Evolutionary conservation across 2,113 vertebrate genomes (phyloP).

Genomic region (Lamprotornis superbus): DNA sequence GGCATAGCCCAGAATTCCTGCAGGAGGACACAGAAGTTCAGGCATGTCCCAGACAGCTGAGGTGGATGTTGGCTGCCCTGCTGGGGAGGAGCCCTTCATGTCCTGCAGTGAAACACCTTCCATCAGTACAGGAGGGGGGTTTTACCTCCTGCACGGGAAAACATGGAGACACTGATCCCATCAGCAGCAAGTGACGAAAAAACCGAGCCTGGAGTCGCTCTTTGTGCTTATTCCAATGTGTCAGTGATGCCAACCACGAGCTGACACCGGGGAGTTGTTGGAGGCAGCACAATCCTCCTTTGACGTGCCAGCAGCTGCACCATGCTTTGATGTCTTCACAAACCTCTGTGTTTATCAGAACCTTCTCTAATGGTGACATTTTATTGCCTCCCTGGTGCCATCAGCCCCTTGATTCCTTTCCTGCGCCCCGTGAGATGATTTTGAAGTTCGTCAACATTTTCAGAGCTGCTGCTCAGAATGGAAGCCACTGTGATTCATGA

Average conservation of each 20-base stretch:
- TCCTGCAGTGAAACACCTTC: background rate
- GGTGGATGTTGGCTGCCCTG: slow-evolving; percentile 6
- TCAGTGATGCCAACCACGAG: slow-evolving; percentile 34
- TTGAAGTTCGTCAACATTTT: background rate
- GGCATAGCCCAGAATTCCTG: slow-evolving; percentile 56
- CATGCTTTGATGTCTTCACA: slow-evolving; percentile 17
- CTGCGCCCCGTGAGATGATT: background rate
- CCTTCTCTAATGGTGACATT: background rate
- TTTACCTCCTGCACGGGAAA: background rate
- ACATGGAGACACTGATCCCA: background rate
- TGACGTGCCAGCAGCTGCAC: slow-evolving; percentile 26
- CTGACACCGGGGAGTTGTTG: slow-evolving; percentile 38
- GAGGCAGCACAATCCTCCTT: slow-evolving; percentile 25
- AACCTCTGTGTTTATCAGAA: background rate
- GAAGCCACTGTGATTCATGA: background rate
- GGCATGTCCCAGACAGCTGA: slow-evolving; percentile 6
- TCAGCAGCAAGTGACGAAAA: background rate
- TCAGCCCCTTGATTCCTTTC: background rate
- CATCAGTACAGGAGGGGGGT: background rate
- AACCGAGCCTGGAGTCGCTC: background rate
- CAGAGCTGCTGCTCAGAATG: background rate
- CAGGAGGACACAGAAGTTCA: slow-evolving; percentile 4
- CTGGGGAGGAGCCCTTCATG: background rate
- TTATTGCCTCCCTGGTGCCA: background rate
- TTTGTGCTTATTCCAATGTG: background rate